Base-by-base conservation (phyloP, 2,888 invertebrate species). In the Alloplasta piceator region DNA sequence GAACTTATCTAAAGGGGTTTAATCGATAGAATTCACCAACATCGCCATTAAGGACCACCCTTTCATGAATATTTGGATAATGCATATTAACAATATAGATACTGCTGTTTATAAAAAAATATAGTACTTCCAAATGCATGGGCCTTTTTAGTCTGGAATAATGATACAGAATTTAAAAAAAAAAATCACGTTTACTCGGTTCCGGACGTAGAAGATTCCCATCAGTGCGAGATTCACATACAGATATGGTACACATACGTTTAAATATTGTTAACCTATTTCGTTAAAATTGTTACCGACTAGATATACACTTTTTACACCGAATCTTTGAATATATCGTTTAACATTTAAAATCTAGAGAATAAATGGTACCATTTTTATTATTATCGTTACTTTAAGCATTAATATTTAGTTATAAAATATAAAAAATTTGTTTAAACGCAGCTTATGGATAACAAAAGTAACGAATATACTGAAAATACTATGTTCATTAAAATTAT, bases 291-390 rank as follows among this genome's bases (percentile, higher is more conserved):
- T 52, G 10, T 63, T 55, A 63, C n/a, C 71, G 77, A 76, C 82
- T 78, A 80, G 74, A 82, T 78, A 64, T 70, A 73, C 63, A 67
- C 71, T 73, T 71, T 79, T 7, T 60, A 10, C 5, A n/a, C n/a
- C 38, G 5, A 50, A 10, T 50, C 50, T 9, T 50, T 50, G n/a
- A 50, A 12, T 5, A 6, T 14, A 10, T 48, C 48, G n/a, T 50
- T n/a, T 50, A 50, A 6, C 14, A 14, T 10, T 12, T 50, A 6
- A 50, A 50, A 50, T 12, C 4, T 38, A 60, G 39, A 38, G 1
- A 6, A 60, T 38, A 36, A 26, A 55, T 14, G 16, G n/a, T 55
- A 5, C 9, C 5, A 56, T 36, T 4, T 10, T 46, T 46, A 46
- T 46, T 46, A 10, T 46, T 9, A 5, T 46, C 46, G 10, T 46